Percentiles rank a stretch among this genome's conserved stretches.
These are phyloP conservation scores for Heteromyza rotundicornis DNA, from an alignment of 2,888 invertebrate species.

Conservation along the genomic window DNA sequence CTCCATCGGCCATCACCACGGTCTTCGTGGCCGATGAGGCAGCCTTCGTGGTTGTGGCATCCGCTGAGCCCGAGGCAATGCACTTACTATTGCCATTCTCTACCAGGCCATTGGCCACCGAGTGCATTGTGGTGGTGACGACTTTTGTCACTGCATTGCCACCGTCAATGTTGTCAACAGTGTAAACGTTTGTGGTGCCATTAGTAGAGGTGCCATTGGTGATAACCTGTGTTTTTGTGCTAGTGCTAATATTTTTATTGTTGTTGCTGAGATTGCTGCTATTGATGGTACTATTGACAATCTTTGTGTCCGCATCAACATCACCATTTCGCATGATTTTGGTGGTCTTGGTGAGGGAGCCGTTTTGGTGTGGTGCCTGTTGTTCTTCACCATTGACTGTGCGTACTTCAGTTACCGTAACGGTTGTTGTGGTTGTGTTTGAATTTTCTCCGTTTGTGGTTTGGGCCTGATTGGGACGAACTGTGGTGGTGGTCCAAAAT, in stretches of 20 bases:
- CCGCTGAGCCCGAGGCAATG: constrained; percentile 41
- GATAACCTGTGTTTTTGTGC: constrained; percentile 20
- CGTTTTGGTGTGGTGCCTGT: too few species aligned
- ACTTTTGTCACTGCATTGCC: constrained; percentile 19
- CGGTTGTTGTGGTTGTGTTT: constrained; percentile 33
- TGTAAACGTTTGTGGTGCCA: constrained; percentile 7
- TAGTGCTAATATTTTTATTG: constrained; percentile 20
- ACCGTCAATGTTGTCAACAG: neutral
- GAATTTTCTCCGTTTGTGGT: constrained; percentile 23
- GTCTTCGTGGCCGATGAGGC: constrained; percentile 35
- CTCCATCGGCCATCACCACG: constrained; percentile 44
- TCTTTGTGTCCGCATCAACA: neutral
- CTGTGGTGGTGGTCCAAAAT: constrained; percentile 33
- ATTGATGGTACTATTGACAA: neutral
- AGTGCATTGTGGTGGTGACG: constrained; percentile 37
- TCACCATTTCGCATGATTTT: constrained; percentile 7
- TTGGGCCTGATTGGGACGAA: constrained; percentile 38
- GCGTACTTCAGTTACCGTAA: constrained; percentile 30
- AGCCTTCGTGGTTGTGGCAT: constrained; percentile 42
- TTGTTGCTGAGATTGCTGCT: constrained; percentile 11
- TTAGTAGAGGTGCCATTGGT: constrained; percentile 22
- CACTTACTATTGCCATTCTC: constrained; percentile 40
- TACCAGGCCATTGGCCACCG: constrained; percentile 36
- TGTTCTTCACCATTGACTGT: constrained; percentile 26
- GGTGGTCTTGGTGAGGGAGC: constrained; percentile 20